Conservation (phyloP, 2,888 invertebrate species). For the Lepidocyrtinus sp. region DNA sequence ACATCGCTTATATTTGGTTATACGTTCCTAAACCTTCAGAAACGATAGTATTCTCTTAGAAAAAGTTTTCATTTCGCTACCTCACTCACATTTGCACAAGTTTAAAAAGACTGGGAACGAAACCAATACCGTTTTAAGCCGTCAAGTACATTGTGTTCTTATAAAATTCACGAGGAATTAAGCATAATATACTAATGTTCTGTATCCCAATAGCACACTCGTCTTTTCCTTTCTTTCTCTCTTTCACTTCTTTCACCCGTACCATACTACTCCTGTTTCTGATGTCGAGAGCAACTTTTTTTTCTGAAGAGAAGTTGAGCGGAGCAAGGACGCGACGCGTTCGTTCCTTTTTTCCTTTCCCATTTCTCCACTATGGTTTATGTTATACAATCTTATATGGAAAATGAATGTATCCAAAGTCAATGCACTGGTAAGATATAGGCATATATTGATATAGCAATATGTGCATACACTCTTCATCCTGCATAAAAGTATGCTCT, state of each 20-base stretch:
- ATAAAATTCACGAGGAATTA: neutral
- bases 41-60: neutral
- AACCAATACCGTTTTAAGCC: neutral
- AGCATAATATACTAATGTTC: neutral
- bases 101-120: neutral
- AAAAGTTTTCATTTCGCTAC: neutral
- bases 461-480: conserved; percentile 30
- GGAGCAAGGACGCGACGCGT: conserved; percentile 44
- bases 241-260: conserved; percentile 29
- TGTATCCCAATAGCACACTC: neutral
- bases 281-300: conserved; percentile 3
- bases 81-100: neutral
- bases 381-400: neutral
- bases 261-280: conserved; percentile 22
- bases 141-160: neutral
- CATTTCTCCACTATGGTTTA: neutral
- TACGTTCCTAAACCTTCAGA: neutral
- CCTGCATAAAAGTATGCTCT: conserved; percentile 16
- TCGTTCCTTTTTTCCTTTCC: conserved; percentile 9
- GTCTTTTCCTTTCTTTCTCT: conserved; percentile 20
- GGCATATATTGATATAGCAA: conserved; percentile 17
- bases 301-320: conserved; percentile 18
- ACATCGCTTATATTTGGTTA: too few species aligned
- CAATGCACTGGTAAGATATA: neutral
- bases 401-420: neutral